Conservation (phyloP, 2,888 invertebrate genomes). For the Salticus scenicus region DNA sequence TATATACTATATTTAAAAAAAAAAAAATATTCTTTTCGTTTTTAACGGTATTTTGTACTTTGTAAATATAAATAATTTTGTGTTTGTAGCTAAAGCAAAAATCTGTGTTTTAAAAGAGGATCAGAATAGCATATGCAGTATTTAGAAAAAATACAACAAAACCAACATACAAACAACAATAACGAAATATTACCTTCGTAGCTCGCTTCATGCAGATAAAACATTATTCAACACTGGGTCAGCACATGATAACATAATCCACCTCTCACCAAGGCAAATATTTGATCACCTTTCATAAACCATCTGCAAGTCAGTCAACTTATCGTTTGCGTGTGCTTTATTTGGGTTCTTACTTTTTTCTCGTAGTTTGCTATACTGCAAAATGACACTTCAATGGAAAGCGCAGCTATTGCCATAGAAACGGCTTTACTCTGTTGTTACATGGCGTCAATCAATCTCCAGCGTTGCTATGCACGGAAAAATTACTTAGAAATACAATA, state of each 20-base stretch:
- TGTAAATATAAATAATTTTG: no score
- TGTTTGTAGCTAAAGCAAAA: no score
- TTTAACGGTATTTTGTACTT: no score
- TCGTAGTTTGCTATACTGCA: neutral
- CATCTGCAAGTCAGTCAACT: neutral
- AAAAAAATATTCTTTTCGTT: no score
- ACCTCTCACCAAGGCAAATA: neutral
- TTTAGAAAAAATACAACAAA: no score
- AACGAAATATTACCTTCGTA: neutral
- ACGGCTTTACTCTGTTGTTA: conserved; percentile 55
- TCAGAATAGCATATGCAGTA: no score
- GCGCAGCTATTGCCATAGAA: conserved; percentile 38
- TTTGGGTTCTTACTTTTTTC: neutral
- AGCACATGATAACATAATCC: neutral
- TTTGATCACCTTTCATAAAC: neutral
- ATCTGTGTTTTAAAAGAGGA: no score
- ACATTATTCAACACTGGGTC: neutral
- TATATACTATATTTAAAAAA: no score
- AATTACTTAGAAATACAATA: conserved; percentile 53
- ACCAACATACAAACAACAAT: no score
- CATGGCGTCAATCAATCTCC: conserved; percentile 47
- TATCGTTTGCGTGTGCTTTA: neutral
- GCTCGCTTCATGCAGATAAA: neutral
- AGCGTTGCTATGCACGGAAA: conserved; percentile 47
- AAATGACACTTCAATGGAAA: conserved; percentile 45